phyloP scores from a whole-genome alignment of 1,140 invertebrate genomes.

The Trachymyrmex cornetzi region DNA sequence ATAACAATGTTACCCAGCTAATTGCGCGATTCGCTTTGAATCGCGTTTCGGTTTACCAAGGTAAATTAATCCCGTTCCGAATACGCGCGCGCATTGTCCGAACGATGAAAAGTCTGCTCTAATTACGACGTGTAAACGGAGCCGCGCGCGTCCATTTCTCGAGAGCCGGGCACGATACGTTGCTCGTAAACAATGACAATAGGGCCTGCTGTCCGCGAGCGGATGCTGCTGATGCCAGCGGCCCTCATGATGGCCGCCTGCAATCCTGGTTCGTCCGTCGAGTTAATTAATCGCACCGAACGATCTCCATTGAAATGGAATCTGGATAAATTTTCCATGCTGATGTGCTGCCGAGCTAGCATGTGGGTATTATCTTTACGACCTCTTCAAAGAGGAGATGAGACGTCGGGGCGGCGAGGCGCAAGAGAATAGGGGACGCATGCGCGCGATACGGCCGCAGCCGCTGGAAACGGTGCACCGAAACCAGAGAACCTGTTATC shows the following conservation, averaged over 20 bases:
- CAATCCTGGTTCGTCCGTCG: constrained; percentile 48
- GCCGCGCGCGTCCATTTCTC: constrained; percentile 51
- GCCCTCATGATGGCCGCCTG: constrained; percentile 68
- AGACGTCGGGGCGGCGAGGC: constrained; percentile 53
- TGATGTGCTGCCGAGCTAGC: constrained; percentile 61
- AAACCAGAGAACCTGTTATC: constrained; percentile 80
- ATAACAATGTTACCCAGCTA: constrained; percentile 11
- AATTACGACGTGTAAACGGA: constrained; percentile 45
- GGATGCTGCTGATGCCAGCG: constrained; percentile 12
- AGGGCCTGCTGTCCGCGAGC: constrained; percentile 1
- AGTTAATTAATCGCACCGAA: constrained; percentile 72
- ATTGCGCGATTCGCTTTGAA: constrained; percentile 27
- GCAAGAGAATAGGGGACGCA: constrained; percentile 60
- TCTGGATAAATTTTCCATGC: constrained; percentile 75
- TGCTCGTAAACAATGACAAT: constrained; percentile 59
- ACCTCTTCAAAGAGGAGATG: constrained; percentile 75
- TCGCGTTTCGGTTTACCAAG: constrained; percentile 35
- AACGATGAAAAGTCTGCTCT: constrained; percentile 42
- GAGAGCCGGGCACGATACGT: constrained; percentile 10
- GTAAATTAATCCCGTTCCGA: constrained; percentile 43
- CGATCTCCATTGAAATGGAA: constrained; percentile 75
- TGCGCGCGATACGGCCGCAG: constrained; percentile 50
- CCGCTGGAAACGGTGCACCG: constrained; percentile 61
- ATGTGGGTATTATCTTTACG: constrained; percentile 83
- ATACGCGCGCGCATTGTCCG: constrained; percentile 27